These are phyloP conservation scores for Agrotis segetum DNA, from an alignment of 2,888 invertebrate genomes.

Conservation along the genomic window DNA sequence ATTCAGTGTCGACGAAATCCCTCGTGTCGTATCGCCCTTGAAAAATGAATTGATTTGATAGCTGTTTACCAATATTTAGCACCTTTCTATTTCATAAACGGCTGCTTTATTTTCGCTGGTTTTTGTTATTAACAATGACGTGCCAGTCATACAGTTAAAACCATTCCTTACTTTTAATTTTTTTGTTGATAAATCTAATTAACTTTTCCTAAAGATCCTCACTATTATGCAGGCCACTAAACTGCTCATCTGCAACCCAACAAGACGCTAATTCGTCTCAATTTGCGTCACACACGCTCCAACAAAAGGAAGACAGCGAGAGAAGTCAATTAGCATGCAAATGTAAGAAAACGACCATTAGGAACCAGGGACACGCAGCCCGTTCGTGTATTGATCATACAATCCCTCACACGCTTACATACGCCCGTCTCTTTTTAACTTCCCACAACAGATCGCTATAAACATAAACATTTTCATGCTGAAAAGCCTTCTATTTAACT, in stretches of 20 bases:
- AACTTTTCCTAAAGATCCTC: background rate
- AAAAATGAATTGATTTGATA: slow-evolving; percentile 30
- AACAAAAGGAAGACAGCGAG: slow-evolving; percentile 83
- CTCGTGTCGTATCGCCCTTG: slow-evolving; percentile 40
- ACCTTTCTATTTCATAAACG: background rate
- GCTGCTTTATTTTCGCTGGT: no score
- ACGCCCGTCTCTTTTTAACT: slow-evolving; percentile 90
- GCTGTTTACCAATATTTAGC: slow-evolving; percentile 1
- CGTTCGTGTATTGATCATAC: slow-evolving; percentile 87
- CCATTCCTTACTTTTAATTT: background rate
- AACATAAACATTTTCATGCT: slow-evolving; percentile 84
- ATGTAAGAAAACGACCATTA: slow-evolving; percentile 91
- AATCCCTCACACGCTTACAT: slow-evolving; percentile 88
- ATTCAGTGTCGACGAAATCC: slow-evolving; percentile 43
- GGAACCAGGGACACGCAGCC: slow-evolving; percentile 73
- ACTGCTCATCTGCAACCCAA: slow-evolving; percentile 62
- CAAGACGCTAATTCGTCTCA: slow-evolving; percentile 79
- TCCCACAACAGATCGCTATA: slow-evolving; percentile 89
- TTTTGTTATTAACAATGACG: background rate
- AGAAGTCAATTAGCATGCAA: slow-evolving; percentile 89
- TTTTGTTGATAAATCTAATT: background rate
- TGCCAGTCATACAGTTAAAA: background rate
- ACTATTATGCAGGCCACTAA: slow-evolving; percentile 53
- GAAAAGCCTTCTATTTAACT: slow-evolving; percentile 74
- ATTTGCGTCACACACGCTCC: slow-evolving; percentile 79